A percentile compares a stretch with the other conserved stretches of the same genome.
phyloP scores from a whole-genome alignment of 1,140 invertebrate genomes.

The Phortica variegata region DNA sequence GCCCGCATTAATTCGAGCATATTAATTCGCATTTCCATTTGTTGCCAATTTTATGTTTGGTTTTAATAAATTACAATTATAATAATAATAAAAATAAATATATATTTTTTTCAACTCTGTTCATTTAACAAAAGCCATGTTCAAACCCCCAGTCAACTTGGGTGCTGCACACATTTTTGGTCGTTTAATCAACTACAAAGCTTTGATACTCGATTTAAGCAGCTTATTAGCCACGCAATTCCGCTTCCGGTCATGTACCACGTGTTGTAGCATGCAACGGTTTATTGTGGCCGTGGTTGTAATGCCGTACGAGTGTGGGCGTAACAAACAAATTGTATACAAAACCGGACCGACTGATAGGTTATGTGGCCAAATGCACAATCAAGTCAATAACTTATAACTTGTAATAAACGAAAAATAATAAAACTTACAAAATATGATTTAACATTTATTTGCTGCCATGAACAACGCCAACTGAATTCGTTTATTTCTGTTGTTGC shows the following conservation, averaged over 20 bases:
- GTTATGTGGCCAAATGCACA: too few species aligned
- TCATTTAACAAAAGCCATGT: not conserved
- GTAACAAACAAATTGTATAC: too few species aligned
- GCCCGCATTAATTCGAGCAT: slow-evolving; percentile 41
- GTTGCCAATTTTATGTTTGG: slow-evolving; percentile 29
- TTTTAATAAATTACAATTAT: slow-evolving; percentile 32
- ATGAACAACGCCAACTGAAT: too few species aligned
- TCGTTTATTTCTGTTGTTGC: slow-evolving; percentile 21
- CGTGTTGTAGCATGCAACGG: too few species aligned
- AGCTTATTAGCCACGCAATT: slow-evolving; percentile 13
- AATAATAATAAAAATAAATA: too few species aligned
- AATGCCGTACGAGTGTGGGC: too few species aligned
- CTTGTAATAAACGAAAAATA: too few species aligned
- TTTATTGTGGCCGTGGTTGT: too few species aligned
- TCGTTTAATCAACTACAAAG: slow-evolving; percentile 32
- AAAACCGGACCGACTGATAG: too few species aligned
- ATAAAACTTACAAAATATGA: too few species aligned
- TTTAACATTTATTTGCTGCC: too few species aligned
- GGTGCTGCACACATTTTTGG: slow-evolving; percentile 17
- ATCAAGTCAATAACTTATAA: too few species aligned
- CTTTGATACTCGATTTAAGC: slow-evolving; percentile 6
- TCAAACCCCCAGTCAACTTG: slow-evolving; percentile 1
- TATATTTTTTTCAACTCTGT: not conserved
- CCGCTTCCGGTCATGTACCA: not conserved
- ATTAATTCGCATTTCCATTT: slow-evolving; percentile 44